Percentiles rank a stretch among this genome's conserved stretches.
phyloP scores from a whole-genome alignment of 2,888 invertebrate genomes.

The Branchipolynoe longqiensis region DNA sequence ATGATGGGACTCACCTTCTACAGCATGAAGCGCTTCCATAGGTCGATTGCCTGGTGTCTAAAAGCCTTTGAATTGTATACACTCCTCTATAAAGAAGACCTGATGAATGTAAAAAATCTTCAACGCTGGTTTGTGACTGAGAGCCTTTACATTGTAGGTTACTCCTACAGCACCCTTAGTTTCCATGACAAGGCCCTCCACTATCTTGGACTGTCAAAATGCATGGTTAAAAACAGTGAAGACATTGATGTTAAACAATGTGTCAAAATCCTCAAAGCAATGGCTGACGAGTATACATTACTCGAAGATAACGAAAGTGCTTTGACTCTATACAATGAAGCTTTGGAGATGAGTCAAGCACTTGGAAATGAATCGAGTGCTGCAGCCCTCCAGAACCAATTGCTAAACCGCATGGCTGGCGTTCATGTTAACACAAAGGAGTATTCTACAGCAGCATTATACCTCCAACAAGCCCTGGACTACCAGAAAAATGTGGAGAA shows the following conservation, averaged over 20 bases:
- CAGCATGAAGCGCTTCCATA: conserved; percentile 79
- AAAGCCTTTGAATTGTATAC: conserved; percentile 79
- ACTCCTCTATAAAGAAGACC: conserved; percentile 75
- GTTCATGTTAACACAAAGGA: conserved; percentile 80
- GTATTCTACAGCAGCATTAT: conserved; percentile 78
- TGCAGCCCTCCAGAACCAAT: conserved; percentile 77
- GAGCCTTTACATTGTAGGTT: conserved; percentile 79
- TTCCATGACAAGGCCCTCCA: conserved; percentile 79
- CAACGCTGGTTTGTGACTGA: conserved; percentile 80
- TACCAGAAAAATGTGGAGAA: conserved; percentile 78
- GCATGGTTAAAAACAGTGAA: conserved; percentile 69
- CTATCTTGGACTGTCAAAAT: conserved; percentile 76
- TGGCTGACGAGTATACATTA: conserved; percentile 78
- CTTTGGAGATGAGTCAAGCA: conserved; percentile 70
- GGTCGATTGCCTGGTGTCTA: conserved; percentile 79
- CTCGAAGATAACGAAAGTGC: conserved; percentile 79
- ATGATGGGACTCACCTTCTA: conserved; percentile 79
- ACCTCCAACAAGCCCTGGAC: conserved; percentile 80
- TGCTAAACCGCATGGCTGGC: conserved; percentile 79
- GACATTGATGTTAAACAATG: conserved; percentile 58
- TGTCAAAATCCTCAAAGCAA: conserved; percentile 59
- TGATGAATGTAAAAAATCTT: conserved; percentile 75
- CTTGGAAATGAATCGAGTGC: conserved; percentile 66
- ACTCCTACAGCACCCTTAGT: conserved; percentile 77
- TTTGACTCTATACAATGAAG: conserved; percentile 78